Percentiles rank a stretch among this genome's conserved stretches.
Conservation (phyloP, 1,140 invertebrate species). For the Calliopsis andreniformis region DNA sequence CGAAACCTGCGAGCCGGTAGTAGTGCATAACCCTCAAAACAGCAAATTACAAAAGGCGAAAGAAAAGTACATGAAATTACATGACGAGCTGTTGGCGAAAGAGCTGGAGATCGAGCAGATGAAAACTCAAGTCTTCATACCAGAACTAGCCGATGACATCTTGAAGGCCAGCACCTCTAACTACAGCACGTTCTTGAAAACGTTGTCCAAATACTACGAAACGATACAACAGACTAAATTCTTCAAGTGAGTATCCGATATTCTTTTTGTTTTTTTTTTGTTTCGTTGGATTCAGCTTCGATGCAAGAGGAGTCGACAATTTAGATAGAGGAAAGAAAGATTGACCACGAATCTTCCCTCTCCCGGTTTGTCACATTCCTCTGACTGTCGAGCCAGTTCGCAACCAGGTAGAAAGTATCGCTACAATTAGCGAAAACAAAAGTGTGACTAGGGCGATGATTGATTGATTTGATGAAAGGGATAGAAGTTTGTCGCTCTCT, state of each 20-base stretch:
- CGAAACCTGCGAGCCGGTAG: constrained; percentile 53
- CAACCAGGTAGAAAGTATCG: not conserved
- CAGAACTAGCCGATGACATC: constrained; percentile 55
- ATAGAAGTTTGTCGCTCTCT: too few species aligned
- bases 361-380: not conserved
- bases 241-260: constrained; percentile 69
- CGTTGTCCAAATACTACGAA: constrained; percentile 55
- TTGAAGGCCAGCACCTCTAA: constrained; percentile 62
- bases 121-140: constrained; percentile 28
- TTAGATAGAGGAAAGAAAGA: too few species aligned
- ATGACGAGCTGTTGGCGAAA: constrained; percentile 67
- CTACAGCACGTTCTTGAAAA: constrained; percentile 63
- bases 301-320: too few species aligned
- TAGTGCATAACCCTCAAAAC: constrained; percentile 23
- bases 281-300: too few species aligned
- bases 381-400: not conserved
- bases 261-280: not conserved
- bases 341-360: not conserved
- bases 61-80: constrained; percentile 73
- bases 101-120: constrained; percentile 52
- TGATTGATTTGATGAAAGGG: too few species aligned
- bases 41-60: constrained; percentile 65
- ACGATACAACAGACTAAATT: constrained; percentile 62
- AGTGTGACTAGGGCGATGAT: not conserved
- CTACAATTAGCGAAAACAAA: not conserved